Evolutionary conservation across 2,888 invertebrate genomes (phyloP), one percentile per base, ranked within the genome.

Genomic region (Eilema depressum): DNA sequence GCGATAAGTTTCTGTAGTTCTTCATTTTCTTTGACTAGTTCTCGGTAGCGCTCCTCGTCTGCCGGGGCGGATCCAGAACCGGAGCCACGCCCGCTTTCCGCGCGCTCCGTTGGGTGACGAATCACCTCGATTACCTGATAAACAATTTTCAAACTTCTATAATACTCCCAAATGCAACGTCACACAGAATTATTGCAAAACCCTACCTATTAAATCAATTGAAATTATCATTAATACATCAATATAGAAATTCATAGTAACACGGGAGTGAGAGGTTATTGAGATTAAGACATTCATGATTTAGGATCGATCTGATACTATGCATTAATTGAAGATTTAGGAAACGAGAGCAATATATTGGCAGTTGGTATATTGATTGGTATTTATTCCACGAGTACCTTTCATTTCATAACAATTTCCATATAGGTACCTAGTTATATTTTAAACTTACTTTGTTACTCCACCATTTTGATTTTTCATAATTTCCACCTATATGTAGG

Each of bases 1-100:
- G 98, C 97, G 89, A 99, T 99, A 83, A 99, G 97, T 94, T 98
- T 97, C 95, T 99, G 99, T 77, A 99, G 96, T 88, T 99, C 99
- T 89, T 99, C 99, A 92, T 99, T 99, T 95, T 99, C 99, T 76
- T 97, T 97, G 71, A 99, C 96, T 71, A 99, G 96, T 88, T 98
- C 98, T 86, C 98, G 98, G 92, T 99, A 99, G 77, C 98, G 96
- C 91, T 99, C 99, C 89, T 99, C 99, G 86, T 99, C 99, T 86
- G 99, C 99, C 5, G 93, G 93, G 83, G 98, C 98, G 41, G 98
- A 98, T 83, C 98, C 98, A 5, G 98, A 98, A 87, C 98, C 98
- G 0, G 95, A 95, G 85, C 98, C 98, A 86, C 98, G 98, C 87
- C 98, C 98, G 81, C 97, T 98, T 92, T 98, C 98, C 66, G 97